Evolutionary conservation across 2,113 vertebrate species (phyloP).

Genomic region (Protobothrops flavoviridis): DNA sequence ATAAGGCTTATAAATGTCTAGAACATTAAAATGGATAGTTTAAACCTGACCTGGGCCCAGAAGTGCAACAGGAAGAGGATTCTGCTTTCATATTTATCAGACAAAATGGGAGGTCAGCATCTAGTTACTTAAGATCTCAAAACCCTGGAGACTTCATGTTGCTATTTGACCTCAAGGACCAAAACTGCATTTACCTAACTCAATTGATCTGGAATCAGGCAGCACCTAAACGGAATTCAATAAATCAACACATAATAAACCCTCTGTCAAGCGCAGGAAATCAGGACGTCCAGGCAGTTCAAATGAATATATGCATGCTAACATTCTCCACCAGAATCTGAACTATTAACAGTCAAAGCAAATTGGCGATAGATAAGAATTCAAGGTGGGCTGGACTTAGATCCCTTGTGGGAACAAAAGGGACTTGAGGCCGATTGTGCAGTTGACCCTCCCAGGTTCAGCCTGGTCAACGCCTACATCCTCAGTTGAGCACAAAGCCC

Average conservation of each 20-base stretch:
- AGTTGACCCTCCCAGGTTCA: background rate
- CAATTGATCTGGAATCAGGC: background rate
- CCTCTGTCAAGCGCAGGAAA: background rate
- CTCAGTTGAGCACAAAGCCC: background rate
- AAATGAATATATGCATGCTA: too few species aligned
- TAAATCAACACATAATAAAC: background rate
- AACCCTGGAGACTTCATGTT: background rate
- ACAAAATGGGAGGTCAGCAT: background rate
- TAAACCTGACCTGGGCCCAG: background rate
- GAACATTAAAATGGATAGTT: background rate
- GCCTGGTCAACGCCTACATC: background rate
- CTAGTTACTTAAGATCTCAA: background rate
- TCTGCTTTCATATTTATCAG: background rate
- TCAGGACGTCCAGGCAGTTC: background rate
- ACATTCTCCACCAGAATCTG: background rate
- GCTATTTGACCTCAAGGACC: background rate
- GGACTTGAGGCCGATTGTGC: background rate
- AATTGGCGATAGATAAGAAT: background rate
- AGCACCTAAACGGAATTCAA: background rate
- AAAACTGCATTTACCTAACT: background rate
- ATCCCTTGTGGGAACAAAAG: background rate
- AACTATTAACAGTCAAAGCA: background rate
- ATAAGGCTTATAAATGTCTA: background rate
- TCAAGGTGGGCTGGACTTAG: background rate
- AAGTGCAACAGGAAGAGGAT: background rate